Base-by-base conservation (phyloP, 2,888 invertebrate species). In the Allacma fusca region DNA sequence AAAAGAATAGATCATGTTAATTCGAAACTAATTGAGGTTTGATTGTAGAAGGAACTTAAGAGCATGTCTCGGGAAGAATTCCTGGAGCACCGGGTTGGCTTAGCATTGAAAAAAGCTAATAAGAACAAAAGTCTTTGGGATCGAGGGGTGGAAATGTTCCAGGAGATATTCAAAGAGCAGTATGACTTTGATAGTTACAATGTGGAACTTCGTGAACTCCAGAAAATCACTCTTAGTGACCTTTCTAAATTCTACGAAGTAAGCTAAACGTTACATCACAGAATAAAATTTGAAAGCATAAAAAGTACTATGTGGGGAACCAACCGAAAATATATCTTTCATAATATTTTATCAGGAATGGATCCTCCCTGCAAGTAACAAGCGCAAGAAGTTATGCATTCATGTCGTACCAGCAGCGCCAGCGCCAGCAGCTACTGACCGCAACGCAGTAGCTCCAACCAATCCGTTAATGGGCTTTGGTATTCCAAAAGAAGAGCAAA, bases 61-160 rank as follows among this genome's bases (percentile, higher is more conserved):
- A 75, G 21, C 0, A 75, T 79, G 77, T 29, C 70, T 13, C 75
- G 73, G 1, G 79, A 74, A 26, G 73, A 70, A 34, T 79, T 79
- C 57, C 34, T 79, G 2, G 43, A 71, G 50, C 69, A 79, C n/a
- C n/a, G 77, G 21, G 44, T 64, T 23, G 62, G 74, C 12, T 64
- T 79, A 1, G 67, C 74, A 9, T 29, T 76, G 9, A 72, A 64
- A 23, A 80, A 78, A 62, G 73, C 64, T 1, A 64, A 76, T 16
- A 78, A 78, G 21, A 68, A 65, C 16, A 80, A 80, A 43, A 64
- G 50, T n/a, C 23, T 78, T n/a, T 72, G 71, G 68, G 78, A 76
- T 7, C 34, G 76, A 57, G 69, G 68, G 40, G 73, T 59, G 2
- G 21, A 29, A 7, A 23, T 80, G 7, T 80, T 78, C 68, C 69